phyloP scores from a whole-genome alignment of 2,113 vertebrate species.

The Elgaria multicarinata region DNA sequence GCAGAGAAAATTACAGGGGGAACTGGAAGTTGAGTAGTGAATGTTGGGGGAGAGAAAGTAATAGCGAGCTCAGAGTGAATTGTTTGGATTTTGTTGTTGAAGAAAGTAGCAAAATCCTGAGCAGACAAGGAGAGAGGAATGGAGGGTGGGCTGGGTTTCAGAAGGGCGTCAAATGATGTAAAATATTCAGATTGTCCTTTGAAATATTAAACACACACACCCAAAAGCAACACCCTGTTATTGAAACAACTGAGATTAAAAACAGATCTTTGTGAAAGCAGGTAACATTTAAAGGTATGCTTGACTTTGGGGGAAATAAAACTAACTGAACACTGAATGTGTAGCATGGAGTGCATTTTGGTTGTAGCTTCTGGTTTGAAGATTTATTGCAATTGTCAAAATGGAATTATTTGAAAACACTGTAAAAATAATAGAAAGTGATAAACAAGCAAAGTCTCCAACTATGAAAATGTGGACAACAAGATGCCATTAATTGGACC shows the following conservation, averaged over 20 bases:
- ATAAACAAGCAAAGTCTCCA: not conserved
- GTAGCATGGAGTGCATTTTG: not conserved
- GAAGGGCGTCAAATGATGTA: too few relatives aligned
- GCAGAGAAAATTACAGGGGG: too few relatives aligned
- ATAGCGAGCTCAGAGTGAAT: too few relatives aligned
- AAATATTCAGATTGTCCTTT: conserved; percentile 17
- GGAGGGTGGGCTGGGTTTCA: too few relatives aligned
- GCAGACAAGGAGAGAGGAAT: too few relatives aligned
- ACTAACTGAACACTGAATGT: not conserved
- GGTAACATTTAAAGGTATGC: conserved; percentile 37
- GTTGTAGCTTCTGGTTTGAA: not conserved
- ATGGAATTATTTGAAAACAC: not conserved
- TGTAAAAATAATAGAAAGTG: not conserved
- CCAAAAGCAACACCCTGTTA: too few relatives aligned
- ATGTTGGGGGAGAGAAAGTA: too few relatives aligned
- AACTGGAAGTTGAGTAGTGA: too few relatives aligned
- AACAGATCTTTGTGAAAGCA: conserved; percentile 34
- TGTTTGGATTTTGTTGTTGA: too few relatives aligned
- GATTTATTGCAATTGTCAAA: conserved; percentile 6
- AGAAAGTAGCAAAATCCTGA: too few relatives aligned
- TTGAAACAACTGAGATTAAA: conserved; percentile 54
- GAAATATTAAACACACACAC: conserved; percentile 4
- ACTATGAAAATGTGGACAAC: conserved; percentile 2
- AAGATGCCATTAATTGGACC: not conserved
- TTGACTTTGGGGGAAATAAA: conserved; percentile 18